Base-by-base conservation (phyloP, 2,888 invertebrate species). In the Netelia inedita region DNA sequence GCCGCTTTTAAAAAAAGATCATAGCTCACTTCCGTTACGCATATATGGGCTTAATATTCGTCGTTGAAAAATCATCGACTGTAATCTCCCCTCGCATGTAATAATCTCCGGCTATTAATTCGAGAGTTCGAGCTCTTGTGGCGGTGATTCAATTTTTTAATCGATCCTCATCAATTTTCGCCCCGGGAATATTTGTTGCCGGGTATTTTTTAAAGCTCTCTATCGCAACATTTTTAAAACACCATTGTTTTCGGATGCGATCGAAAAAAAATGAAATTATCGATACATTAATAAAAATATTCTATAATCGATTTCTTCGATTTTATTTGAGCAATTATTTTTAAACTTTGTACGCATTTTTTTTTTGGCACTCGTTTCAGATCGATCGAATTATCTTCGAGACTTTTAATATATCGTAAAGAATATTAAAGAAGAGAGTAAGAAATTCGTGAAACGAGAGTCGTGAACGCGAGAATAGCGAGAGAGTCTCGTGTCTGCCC, bases 31-130 rank as follows among this genome's bases (percentile, higher is more conserved):
- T 35, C 46, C 8, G 19, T 10, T 46, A 10, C 23, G 41, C 35
- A 35, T 35, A 35, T 35, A 35, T 35, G 5, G 35, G 35, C 35
- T 35, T 46, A 41, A 75, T 75, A 74, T 65, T 66, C 43, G 65
- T 63, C 68, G 80, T 68, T 84, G 72, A 81, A 84, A 84, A 84
- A 84, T 78, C 63, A 84, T 78, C 80, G 72, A 73, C 59, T 50
- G 41, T 46, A 43, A 72, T 16, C 19, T 61, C 19, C 35, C 35
- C 50, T 63, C 43, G 72, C 35, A 16, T 46, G 53, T 63, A 63
- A 69, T 81, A 78, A 81, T 81, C 63, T 35, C 14, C 10, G 28
- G 71, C 71, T 65, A 79, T 79, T 65, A 72, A 79, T 79, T 43
- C 63, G 53, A 41, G 68, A 72, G 28, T 59, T 78, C 73, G 55